A percentile compares a stretch with the other conserved stretches of the same genome.
These are phyloP conservation scores for Anorthoa munda DNA, from an alignment of 2,888 invertebrate genomes.

Conservation along the genomic window DNA sequence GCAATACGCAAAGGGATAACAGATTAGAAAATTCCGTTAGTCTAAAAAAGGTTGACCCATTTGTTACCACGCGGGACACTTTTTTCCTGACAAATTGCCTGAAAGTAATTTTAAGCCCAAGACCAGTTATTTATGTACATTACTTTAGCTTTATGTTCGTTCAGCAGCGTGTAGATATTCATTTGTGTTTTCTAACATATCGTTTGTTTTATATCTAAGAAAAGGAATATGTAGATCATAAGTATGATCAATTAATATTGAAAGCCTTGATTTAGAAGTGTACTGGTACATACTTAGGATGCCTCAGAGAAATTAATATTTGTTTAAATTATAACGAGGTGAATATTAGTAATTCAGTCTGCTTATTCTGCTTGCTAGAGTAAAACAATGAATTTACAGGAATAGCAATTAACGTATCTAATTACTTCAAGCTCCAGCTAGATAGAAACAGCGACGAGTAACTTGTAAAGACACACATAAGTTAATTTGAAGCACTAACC, in stretches of 20 bases:
- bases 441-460: not conserved
- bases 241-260: constrained; percentile 26
- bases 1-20: constrained; percentile 77
- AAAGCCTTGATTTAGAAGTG: not conserved
- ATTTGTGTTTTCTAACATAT: constrained; percentile 53
- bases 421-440: not conserved
- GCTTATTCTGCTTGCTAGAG: not conserved
- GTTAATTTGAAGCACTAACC: not conserved
- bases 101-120: constrained; percentile 88
- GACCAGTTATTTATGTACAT: constrained; percentile 87
- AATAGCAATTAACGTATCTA: not conserved
- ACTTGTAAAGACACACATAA: not conserved
- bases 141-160: constrained; percentile 78
- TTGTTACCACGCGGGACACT: constrained; percentile 83
- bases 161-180: constrained; percentile 63
- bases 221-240: constrained; percentile 7
- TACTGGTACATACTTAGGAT: not conserved
- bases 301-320: not conserved
- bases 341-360: not conserved
- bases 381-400: not conserved
- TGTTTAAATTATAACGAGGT: constrained; percentile 1
- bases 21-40: constrained; percentile 84
- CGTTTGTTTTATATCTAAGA: constrained; percentile 32
- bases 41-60: constrained; percentile 86
- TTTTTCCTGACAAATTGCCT: constrained; percentile 88